A percentile compares a stretch with the other conserved stretches of the same genome.
These are phyloP conservation scores for Ophioninae sp. DNA, from an alignment of 2,888 invertebrate genomes.

Conservation along the genomic window DNA sequence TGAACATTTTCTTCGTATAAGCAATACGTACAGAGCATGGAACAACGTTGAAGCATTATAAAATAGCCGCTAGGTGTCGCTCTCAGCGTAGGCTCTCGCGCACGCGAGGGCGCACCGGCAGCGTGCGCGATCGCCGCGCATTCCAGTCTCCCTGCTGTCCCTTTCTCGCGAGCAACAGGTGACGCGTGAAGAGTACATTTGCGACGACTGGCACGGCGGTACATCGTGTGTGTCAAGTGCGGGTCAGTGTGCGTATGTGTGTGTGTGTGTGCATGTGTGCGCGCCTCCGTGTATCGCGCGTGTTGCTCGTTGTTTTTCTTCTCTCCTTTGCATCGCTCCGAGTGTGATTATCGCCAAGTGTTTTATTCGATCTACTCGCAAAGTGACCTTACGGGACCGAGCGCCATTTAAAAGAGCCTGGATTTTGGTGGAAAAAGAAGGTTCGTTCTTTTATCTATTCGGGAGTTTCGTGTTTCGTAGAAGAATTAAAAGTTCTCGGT, in stretches of 20 bases:
- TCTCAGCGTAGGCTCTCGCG: background rate
- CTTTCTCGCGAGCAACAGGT: slow-evolving; percentile 63
- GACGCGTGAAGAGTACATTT: slow-evolving; percentile 42
- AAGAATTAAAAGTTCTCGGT: slow-evolving; percentile 1
- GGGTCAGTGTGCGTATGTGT: background rate
- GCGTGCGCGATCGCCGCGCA: slow-evolving; percentile 48
- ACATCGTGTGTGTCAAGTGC: no score
- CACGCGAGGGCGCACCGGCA: slow-evolving; percentile 16
- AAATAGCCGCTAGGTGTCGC: slow-evolving; percentile 52
- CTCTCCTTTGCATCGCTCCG: background rate
- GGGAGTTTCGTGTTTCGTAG: slow-evolving; percentile 4
- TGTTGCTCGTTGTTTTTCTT: slow-evolving; percentile 6
- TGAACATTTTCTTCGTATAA: no score
- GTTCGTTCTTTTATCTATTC: background rate
- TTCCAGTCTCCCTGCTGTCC: slow-evolving; percentile 59
- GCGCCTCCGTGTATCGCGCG: background rate
- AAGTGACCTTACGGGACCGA: slow-evolving; percentile 14
- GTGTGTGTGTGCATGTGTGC: background rate
- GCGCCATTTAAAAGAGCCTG: slow-evolving; percentile 3
- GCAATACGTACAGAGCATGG: no score
- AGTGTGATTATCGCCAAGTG: slow-evolving; percentile 17
- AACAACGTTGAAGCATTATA: no score
- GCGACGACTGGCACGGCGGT: slow-evolving; percentile 13
- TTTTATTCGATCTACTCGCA: background rate
- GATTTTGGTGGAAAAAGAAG: slow-evolving; percentile 14